A percentile compares a stretch with the other conserved stretches of the same genome.
These are phyloP conservation scores for Epinotia bilunana DNA, from an alignment of 2,888 invertebrate genomes.

Conservation along the genomic window DNA sequence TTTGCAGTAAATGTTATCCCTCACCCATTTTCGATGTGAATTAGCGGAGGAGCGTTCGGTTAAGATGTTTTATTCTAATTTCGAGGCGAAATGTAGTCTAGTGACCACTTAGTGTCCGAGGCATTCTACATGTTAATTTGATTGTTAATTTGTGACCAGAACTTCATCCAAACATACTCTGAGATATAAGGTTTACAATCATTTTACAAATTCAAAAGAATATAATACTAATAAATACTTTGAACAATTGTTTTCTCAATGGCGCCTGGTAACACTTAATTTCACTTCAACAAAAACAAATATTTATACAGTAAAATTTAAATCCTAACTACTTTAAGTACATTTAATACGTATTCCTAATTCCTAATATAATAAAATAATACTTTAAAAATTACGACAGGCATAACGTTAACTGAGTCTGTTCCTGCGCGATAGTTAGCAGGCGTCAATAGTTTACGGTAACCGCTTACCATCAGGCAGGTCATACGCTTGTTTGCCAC, in stretches of 20 bases:
- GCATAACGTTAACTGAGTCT: too few species aligned
- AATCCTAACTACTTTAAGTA: conserved; percentile 41
- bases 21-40: too few species aligned
- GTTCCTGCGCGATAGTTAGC: too few species aligned
- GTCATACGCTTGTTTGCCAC: too few species aligned
- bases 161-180: not conserved
- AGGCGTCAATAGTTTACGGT: too few species aligned
- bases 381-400: conserved; percentile 20
- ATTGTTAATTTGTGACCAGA: not conserved
- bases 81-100: too few species aligned
- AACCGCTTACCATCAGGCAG: too few species aligned
- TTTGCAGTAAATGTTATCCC: too few species aligned
- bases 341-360: conserved; percentile 33
- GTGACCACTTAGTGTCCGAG: too few species aligned
- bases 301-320: conserved; percentile 21
- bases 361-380: conserved; percentile 36
- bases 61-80: too few species aligned
- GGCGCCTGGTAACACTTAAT: conserved; percentile 42
- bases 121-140: not conserved
- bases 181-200: not conserved
- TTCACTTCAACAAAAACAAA: conserved; percentile 4
- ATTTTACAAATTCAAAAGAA: not conserved
- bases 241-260: conserved; percentile 27
- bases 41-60: too few species aligned
- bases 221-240: conserved; percentile 27